phyloP scores from a whole-genome alignment of 1,140 invertebrate genomes.

The Acromyrmex charruanus region DNA sequence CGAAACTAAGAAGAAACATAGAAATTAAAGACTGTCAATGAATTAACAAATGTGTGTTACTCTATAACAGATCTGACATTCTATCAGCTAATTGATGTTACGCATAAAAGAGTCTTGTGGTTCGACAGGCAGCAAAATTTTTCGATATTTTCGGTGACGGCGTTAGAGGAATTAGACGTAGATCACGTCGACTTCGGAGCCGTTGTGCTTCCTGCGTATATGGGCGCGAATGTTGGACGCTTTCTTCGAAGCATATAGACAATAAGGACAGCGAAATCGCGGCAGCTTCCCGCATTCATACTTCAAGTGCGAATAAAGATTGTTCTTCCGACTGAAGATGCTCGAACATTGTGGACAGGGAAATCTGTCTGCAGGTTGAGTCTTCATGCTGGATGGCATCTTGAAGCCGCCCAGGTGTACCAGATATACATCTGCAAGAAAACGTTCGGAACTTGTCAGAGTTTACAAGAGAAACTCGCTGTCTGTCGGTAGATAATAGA shows the following conservation, averaged over 20 bases:
- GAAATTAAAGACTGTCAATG: neutral
- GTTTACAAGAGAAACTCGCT: neutral
- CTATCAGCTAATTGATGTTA: neutral
- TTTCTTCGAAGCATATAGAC: conserved; percentile 85
- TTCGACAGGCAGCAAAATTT: neutral
- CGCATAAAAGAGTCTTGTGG: neutral
- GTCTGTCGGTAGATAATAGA: neutral
- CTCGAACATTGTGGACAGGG: conserved; percentile 89
- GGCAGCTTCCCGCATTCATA: conserved; percentile 88
- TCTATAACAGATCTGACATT: neutral
- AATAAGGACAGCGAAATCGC: conserved; percentile 88
- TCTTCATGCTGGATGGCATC: conserved; percentile 35
- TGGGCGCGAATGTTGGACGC: conserved; percentile 85
- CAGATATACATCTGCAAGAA: conserved; percentile 73
- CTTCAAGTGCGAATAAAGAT: conserved; percentile 88
- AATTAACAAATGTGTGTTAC: neutral
- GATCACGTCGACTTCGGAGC: conserved; percentile 64
- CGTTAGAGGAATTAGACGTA: conserved; percentile 4
- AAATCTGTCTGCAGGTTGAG: conserved; percentile 81
- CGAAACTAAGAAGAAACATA: neutral
- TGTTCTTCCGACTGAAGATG: conserved; percentile 88
- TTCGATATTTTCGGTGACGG: conserved; percentile 5
- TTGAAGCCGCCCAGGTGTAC: conserved; percentile 61
- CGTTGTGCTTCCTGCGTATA: conserved; percentile 79
- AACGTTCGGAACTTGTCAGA: conserved; percentile 62